Evolutionary conservation across 2,113 vertebrate species (phyloP).

Genomic region (Polypterus senegalus): DNA sequence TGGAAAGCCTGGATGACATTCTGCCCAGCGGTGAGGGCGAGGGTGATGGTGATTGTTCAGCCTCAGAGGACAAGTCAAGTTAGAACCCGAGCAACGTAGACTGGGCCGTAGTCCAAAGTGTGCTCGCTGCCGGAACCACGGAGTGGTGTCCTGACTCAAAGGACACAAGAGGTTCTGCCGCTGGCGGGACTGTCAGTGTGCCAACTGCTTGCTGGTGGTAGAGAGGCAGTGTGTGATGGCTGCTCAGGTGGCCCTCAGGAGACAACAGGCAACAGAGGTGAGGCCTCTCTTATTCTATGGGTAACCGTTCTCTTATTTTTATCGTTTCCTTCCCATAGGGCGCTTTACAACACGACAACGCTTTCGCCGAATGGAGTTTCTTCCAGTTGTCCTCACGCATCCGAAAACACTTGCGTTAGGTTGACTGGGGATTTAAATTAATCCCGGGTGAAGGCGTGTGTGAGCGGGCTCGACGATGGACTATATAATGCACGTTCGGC

Average conservation of each 20-base stretch:
- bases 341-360: too few relatives aligned
- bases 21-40: constrained; percentile 1
- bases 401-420: too few relatives aligned
- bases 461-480: too few relatives aligned
- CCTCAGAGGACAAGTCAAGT: constrained; percentile 4
- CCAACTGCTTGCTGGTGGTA: constrained; percentile 58
- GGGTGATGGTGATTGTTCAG: not conserved
- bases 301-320: constrained; percentile 24
- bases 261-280: constrained; percentile 56
- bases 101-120: constrained; percentile 60
- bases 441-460: too few relatives aligned
- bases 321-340: constrained; percentile 18
- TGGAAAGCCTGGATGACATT: constrained; percentile 37
- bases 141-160: constrained; percentile 59
- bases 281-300: constrained; percentile 24
- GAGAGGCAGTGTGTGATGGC: constrained; percentile 66
- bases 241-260: constrained; percentile 59
- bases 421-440: too few relatives aligned
- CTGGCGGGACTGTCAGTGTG: constrained; percentile 60
- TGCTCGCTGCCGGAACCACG: constrained; percentile 62
- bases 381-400: too few relatives aligned
- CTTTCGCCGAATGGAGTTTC: too few relatives aligned
- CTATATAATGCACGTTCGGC: too few relatives aligned
- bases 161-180: constrained; percentile 64
- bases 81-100: constrained; percentile 31